Conservation (phyloP, 2,113 vertebrate genomes). For the Phaethornis superciliosus region DNA sequence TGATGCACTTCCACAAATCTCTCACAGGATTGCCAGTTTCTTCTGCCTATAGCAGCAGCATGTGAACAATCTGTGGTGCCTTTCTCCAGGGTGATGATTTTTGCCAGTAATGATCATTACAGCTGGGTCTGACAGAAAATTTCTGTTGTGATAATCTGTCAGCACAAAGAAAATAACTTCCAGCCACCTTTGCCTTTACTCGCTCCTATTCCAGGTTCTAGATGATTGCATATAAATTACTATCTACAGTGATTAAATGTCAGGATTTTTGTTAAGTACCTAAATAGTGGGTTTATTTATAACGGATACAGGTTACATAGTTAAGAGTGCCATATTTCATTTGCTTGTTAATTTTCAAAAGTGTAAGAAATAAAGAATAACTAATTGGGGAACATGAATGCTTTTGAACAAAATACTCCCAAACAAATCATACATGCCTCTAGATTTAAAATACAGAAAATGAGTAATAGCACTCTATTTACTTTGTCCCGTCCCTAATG, state of each 20-base stretch:
- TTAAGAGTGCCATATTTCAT: not conserved
- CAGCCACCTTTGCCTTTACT: not conserved
- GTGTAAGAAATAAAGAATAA: not conserved
- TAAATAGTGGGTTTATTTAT: not conserved
- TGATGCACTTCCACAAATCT: not conserved
- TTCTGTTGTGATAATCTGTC: not conserved
- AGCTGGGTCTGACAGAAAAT: not conserved
- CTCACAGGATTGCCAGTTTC: not conserved
- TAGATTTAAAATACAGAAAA: not conserved
- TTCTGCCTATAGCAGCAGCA: not conserved
- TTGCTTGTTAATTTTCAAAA: not conserved
- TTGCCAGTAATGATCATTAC: not conserved
- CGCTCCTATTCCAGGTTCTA: not conserved
- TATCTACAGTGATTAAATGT: not conserved
- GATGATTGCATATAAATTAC: not conserved
- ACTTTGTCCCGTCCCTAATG: not conserved
- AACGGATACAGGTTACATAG: not conserved
- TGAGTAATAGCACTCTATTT: not conserved
- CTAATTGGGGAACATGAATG: not conserved
- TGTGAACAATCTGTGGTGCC: not conserved
- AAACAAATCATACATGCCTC: not conserved
- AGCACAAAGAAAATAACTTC: not conserved
- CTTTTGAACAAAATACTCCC: not conserved
- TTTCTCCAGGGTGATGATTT: not conserved
- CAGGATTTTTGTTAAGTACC: not conserved